phyloP scores from a whole-genome alignment of 2,797 vertebrate species.

The Micromesistius poutassou region DNA sequence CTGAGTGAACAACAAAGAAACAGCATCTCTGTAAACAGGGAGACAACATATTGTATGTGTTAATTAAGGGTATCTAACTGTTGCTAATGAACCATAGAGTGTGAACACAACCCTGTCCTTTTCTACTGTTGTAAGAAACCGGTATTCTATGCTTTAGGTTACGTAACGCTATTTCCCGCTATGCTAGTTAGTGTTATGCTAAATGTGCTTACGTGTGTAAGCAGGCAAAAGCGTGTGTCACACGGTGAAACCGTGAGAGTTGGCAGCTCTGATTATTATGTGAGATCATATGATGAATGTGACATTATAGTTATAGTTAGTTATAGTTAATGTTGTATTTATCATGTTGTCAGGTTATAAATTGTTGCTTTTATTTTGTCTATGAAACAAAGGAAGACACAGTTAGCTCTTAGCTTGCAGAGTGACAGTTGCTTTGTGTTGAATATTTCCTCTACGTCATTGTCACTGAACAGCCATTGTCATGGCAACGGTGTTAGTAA shows the following conservation, averaged over 20 bases:
- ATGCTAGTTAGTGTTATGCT: not conserved
- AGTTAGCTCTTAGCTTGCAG: not conserved
- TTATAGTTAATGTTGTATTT: too few species aligned
- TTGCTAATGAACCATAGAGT: not conserved
- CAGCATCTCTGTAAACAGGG: not conserved
- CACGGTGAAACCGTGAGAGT: too few species aligned
- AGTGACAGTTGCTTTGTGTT: not conserved
- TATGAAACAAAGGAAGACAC: not conserved
- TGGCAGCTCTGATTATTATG: too few species aligned
- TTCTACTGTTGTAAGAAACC: too few species aligned
- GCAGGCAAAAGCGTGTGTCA: too few species aligned
- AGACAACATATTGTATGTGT: not conserved
- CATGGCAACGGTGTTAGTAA: not conserved
- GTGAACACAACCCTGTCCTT: not conserved
- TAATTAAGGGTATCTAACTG: not conserved
- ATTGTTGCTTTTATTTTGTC: not conserved
- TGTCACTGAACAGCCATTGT: not conserved
- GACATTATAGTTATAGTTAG: too few species aligned
- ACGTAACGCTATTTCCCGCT: not conserved
- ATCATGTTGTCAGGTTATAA: not conserved
- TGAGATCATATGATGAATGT: too few species aligned
- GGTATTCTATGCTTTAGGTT: not conserved
- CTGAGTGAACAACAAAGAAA: slow-evolving; percentile 4
- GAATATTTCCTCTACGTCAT: too few species aligned
- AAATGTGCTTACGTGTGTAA: too few species aligned